phyloP scores from a whole-genome alignment of 2,113 vertebrate species.

The Dermatemys mawii region DNA sequence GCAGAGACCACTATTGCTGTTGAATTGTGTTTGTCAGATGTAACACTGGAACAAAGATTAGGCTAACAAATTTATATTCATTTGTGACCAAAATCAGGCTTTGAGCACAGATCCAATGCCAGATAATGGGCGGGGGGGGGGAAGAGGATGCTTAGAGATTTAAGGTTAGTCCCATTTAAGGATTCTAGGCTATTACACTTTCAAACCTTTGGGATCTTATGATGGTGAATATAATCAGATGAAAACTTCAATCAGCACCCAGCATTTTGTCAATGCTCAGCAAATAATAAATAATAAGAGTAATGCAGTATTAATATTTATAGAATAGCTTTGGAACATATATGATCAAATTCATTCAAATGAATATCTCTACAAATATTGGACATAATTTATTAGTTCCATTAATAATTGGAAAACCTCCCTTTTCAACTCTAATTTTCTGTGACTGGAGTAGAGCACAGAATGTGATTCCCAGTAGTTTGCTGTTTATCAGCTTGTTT shows the following conservation, averaged over 20 bases:
- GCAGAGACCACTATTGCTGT: background rate
- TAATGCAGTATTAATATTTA: rapidly evolving
- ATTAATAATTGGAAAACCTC: background rate
- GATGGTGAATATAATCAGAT: background rate
- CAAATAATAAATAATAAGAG: background rate
- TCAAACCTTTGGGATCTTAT: background rate
- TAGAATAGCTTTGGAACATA: background rate
- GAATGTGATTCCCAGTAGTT: background rate
- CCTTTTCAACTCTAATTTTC: background rate
- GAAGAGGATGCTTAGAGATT: background rate
- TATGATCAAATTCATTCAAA: background rate
- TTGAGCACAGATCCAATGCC: background rate
- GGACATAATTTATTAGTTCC: background rate
- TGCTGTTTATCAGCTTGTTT: background rate
- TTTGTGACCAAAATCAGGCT: background rate
- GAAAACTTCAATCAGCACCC: background rate
- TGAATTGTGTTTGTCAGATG: background rate
- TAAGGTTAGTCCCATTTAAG: background rate
- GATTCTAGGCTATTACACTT: background rate
- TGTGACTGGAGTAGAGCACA: background rate
- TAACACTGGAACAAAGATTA: background rate
- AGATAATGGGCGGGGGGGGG: background rate
- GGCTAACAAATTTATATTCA: background rate
- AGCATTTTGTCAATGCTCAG: background rate
- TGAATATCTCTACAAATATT: background rate